Evolutionary conservation across 2,888 invertebrate genomes (phyloP), one percentile per base, ranked within the genome.

Genomic region (Caenorhabditis japonica): DNA sequence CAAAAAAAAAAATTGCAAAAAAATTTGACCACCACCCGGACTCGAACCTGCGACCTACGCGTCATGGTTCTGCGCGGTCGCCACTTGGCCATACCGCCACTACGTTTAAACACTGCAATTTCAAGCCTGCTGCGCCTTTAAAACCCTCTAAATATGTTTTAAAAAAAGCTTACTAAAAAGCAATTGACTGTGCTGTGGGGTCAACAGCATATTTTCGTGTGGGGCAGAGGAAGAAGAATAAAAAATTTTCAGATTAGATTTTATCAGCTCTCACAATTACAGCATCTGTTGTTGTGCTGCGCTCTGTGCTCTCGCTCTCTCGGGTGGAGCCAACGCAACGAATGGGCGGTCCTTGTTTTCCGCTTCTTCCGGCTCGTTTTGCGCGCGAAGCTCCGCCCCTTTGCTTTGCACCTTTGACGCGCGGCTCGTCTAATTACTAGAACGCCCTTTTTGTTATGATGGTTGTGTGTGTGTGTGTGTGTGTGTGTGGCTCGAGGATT

Each of bases 361-460:
- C 39, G n/a, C n/a, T 12, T 23, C 4, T 33, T 44, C 36, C 30
- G 17, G 27, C 25, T 27, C 43, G 13, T 5, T 2, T 33, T 27
- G 15, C 46, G 21, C 25, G 21, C 19, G 36, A 46, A 21, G 36
- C 62, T 44, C 64, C 64, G 64, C 64, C 64, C 64, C 56, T 49
- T 49, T 33, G 25, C 52, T 44, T 55, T 56, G 12, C 41, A 39
- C 64, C 33, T 56, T 49, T 33, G 38, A 39, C 55, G 64, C 49
- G 56, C 64, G 5, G 30, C 30, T 39, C 34, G 38, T 30, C 56
- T 64, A 64, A 64, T 64, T 64, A 64, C 64, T 55, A 56, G 64
- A 64, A 64, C 41, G 55, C 49, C 47, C 64, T 64, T 64, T n/a
- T 56, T 64, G 64, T 64, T 64, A 64, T 64, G 61, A 61, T 61